phyloP scores from a whole-genome alignment of 1,140 invertebrate species.

The Brachionus rotundiformis region DNA sequence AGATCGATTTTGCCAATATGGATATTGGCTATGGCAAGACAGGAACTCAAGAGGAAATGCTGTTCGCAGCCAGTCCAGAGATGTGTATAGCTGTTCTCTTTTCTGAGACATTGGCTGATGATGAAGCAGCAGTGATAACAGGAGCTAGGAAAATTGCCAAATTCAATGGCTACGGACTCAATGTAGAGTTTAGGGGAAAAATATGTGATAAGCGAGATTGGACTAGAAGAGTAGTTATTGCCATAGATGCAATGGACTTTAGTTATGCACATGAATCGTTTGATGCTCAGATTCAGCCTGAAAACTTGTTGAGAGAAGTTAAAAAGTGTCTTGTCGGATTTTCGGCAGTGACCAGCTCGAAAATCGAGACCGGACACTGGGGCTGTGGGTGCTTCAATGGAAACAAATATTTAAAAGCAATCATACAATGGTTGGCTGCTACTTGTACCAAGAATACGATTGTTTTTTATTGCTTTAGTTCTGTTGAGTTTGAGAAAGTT shows the following conservation, averaged over 20 bases:
- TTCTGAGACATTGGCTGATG: slow-evolving; percentile 1
- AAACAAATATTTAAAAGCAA: slow-evolving; percentile 38
- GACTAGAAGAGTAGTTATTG: slow-evolving; percentile 7
- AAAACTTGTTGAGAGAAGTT: neutral
- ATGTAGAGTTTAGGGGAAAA: neutral
- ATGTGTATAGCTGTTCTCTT: slow-evolving; percentile 2
- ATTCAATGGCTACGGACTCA: slow-evolving; percentile 13
- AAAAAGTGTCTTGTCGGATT: slow-evolving; percentile 19
- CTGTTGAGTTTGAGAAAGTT: neutral
- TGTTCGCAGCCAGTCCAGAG: slow-evolving; percentile 37
- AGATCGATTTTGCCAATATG: slow-evolving; percentile 51
- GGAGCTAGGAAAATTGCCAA: slow-evolving; percentile 25
- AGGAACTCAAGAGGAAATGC: slow-evolving; percentile 47
- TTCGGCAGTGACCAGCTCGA: neutral
- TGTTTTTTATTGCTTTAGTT: slow-evolving; percentile 29
- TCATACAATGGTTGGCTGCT: slow-evolving; percentile 29
- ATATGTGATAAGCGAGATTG: neutral
- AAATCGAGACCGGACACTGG: slow-evolving; percentile 31
- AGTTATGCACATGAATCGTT: slow-evolving; percentile 13
- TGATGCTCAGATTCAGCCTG: neutral
- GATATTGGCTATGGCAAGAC: slow-evolving; percentile 42
- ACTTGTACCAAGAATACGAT: neutral
- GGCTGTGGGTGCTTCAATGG: slow-evolving; percentile 42
- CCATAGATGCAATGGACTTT: slow-evolving; percentile 49
- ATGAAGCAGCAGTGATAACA: slow-evolving; percentile 37